Conservation (phyloP, 2,888 invertebrate species). For the Thereva unica region DNA sequence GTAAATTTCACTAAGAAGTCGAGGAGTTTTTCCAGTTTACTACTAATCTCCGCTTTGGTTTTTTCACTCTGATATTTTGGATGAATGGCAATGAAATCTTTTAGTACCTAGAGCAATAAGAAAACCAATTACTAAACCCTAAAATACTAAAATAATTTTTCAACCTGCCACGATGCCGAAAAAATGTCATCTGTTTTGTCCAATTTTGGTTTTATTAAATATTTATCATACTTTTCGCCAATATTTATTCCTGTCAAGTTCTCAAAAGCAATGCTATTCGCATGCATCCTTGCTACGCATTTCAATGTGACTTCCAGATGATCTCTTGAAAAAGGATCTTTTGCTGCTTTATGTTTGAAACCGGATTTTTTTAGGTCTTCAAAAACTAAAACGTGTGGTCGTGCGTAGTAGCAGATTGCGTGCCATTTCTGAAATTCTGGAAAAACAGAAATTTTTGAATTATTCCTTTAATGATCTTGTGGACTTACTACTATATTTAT, state of each 20-base stretch:
- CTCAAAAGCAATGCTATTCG: constrained; percentile 58
- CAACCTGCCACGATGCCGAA: constrained; percentile 23
- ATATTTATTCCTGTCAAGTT: constrained; percentile 45
- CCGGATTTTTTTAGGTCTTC: constrained; percentile 56
- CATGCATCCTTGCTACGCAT: constrained; percentile 57
- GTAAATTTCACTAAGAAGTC: too few species aligned
- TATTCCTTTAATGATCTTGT: too few species aligned
- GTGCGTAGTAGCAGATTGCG: constrained; percentile 58
- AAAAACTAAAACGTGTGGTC: constrained; percentile 56
- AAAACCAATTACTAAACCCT: too few species aligned
- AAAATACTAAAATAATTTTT: neutral
- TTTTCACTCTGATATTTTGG: too few species aligned
- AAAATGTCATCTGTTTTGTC: constrained; percentile 20
- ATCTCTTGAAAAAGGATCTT: constrained; percentile 51
- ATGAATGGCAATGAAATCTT: too few species aligned
- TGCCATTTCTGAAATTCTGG: constrained; percentile 24
- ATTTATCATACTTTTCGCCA: constrained; percentile 47
- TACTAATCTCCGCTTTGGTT: too few species aligned
- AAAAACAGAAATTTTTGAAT: too few species aligned
- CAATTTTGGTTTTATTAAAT: constrained; percentile 7
- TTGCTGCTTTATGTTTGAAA: constrained; percentile 50
- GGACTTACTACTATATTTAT: too few species aligned
- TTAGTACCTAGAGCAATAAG: too few species aligned
- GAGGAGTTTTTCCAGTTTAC: too few species aligned
- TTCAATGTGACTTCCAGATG: constrained; percentile 57